Conservation (phyloP, 2,797 vertebrate species). For the Tokudaia tokunoshimensis region DNA sequence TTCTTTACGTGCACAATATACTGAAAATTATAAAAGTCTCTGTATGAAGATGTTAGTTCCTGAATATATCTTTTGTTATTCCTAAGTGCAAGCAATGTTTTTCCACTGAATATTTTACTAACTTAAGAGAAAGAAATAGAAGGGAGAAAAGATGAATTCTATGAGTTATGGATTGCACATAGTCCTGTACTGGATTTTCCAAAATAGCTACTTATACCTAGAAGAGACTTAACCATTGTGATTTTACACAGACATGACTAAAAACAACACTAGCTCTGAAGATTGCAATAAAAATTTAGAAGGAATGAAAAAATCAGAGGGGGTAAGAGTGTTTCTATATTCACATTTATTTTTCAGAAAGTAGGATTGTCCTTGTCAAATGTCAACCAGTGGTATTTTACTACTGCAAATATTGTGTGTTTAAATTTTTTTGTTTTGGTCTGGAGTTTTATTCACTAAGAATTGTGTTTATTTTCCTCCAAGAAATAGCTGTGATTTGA, state of each 20-base stretch:
- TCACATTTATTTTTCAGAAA: slow-evolving; percentile 53
- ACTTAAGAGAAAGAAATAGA: slow-evolving; percentile 41
- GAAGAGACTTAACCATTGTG: neutral
- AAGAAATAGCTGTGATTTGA: slow-evolving; percentile 55
- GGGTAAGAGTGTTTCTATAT: neutral
- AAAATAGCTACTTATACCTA: slow-evolving; percentile 10
- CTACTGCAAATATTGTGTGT: neutral
- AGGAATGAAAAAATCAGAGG: slow-evolving; percentile 28
- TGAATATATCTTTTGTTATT: slow-evolving; percentile 24
- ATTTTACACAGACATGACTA: slow-evolving; percentile 30
- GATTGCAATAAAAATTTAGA: slow-evolving; percentile 45
- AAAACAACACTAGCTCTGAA: slow-evolving; percentile 9
- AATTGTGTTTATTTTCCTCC: slow-evolving; percentile 43
- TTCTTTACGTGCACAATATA: slow-evolving; percentile 13
- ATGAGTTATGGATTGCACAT: neutral
- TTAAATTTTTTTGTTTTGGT: neutral
- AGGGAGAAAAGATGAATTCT: slow-evolving; percentile 28
- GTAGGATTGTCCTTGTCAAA: slow-evolving; percentile 37
- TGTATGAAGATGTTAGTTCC: neutral
- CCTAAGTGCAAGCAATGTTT: neutral
- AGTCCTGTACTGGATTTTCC: neutral
- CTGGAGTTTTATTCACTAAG: slow-evolving; percentile 47
- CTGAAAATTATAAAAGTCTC: slow-evolving; percentile 28
- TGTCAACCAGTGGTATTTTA: slow-evolving; percentile 43
- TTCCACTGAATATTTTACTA: slow-evolving; percentile 9